Evolutionary conservation across 2,888 invertebrate species (phyloP), one percentile per base, ranked within the genome.

Genomic region (Oegoconia quadripuncta): DNA sequence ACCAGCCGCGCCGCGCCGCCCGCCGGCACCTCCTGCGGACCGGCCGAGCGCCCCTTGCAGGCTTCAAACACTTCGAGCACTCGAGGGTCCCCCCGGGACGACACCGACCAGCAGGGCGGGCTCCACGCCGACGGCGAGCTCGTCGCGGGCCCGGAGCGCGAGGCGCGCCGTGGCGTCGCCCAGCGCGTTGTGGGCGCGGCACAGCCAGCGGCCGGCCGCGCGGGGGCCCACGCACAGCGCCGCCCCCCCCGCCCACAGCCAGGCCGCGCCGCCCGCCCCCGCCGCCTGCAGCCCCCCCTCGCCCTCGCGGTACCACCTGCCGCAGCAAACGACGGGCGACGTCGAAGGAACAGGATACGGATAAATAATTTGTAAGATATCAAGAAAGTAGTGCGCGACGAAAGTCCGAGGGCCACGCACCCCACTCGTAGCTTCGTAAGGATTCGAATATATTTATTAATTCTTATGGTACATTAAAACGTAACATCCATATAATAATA

Each of bases 111-210:
- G 22, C 22, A 5, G n/a, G n/a, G n/a, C n/a, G n/a, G n/a, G n/a
- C n/a, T n/a, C n/a, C n/a, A n/a, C n/a, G n/a, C n/a, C n/a, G n/a
- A n/a, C n/a, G n/a, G n/a, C n/a, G n/a, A n/a, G n/a, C n/a, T 3
- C 33, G 17, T 31, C 2, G 34, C 9, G 42, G 2, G 55, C 15
- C 16, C 43, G 48, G 33, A 44, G 55, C 20, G 37, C 39, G n/a
- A 39, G 51, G 54, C 93, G 84, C 0, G 95, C 95, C 39, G 95
- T 95, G 61, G 93, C 74, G 34, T 95, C 87, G 59, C 91, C 90
- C 50, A 95, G 79, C 44, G 95, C 90, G 80, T 94, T 93, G 71
- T 95, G 94, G 28, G 83, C 75, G 42, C 89, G 83, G 39, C 76
- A 86, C 1, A 82, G 79, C 48, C 76, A 13, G 86, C 83, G 31